These are phyloP conservation scores for Epinephelus lanceolatus DNA, from an alignment of 2,113 vertebrate species.

Conservation along the genomic window DNA sequence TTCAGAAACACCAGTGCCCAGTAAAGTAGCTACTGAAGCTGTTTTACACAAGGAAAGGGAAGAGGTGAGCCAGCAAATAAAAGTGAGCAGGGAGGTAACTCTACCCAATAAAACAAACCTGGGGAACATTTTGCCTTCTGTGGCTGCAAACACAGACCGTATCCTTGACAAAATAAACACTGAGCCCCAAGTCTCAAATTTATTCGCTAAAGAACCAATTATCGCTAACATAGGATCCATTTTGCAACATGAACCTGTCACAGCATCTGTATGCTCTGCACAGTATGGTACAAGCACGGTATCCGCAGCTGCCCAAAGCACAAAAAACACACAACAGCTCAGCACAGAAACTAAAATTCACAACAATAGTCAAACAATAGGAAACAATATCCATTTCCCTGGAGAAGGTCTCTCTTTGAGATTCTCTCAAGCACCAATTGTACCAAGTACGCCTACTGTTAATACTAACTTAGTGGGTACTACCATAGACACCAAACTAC, in stretches of 20 bases:
- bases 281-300: slow-evolving; percentile 26
- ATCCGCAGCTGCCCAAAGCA: slow-evolving; percentile 13
- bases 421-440: neutral
- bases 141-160: neutral
- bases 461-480: neutral
- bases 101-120: slow-evolving; percentile 35
- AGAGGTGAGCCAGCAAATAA: slow-evolving; percentile 18
- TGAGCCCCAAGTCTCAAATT: slow-evolving; percentile 9
- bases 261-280: slow-evolving; percentile 49
- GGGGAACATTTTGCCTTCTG: slow-evolving; percentile 9
- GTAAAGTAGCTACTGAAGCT: slow-evolving; percentile 3
- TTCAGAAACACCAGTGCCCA: slow-evolving; percentile 8
- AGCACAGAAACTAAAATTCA: slow-evolving; percentile 6
- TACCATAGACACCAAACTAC: slow-evolving; percentile 16
- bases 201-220: slow-evolving; percentile 9
- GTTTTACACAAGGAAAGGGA: slow-evolving; percentile 16
- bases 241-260: slow-evolving; percentile 50
- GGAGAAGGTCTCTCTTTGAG: neutral
- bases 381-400: slow-evolving; percentile 1
- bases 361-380: slow-evolving; percentile 16
- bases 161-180: neutral
- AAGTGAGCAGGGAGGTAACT: neutral
- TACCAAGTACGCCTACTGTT: slow-evolving; percentile 9
- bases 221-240: neutral
- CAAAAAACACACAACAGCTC: slow-evolving; percentile 30